phyloP scores from a whole-genome alignment of 2,797 vertebrate species.

The Alca torda region DNA sequence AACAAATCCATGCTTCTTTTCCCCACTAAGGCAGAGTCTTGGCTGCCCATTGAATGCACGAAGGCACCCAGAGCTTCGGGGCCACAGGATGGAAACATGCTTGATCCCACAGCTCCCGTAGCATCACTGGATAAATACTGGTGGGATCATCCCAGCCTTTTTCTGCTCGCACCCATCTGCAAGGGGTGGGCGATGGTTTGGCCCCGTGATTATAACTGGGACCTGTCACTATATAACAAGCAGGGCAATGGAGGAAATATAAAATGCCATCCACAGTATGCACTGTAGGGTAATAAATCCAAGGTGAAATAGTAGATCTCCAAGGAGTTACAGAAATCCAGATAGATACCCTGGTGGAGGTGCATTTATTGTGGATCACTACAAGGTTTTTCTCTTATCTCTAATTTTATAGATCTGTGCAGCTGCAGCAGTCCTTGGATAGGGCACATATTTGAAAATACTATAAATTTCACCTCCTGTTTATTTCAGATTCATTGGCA shows the following conservation, averaged over 20 bases:
- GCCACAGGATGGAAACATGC: not conserved
- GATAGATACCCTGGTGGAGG: not conserved
- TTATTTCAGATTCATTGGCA: slow-evolving; percentile 65
- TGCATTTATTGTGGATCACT: not conserved
- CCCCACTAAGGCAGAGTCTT: not conserved
- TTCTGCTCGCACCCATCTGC: not conserved
- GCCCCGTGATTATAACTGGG: not conserved
- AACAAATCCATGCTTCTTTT: not conserved
- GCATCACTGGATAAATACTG: not conserved
- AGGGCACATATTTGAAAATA: slow-evolving; percentile 60
- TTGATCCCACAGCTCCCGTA: not conserved
- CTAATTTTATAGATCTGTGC: slow-evolving; percentile 54
- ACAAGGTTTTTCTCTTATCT: slow-evolving; percentile 47
- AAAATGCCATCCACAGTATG: not conserved
- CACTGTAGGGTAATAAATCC: slow-evolving; percentile 13
- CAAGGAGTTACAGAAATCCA: slow-evolving; percentile 28
- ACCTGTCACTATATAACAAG: not conserved
- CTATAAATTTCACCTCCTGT: slow-evolving; percentile 68
- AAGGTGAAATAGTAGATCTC: slow-evolving; percentile 30
- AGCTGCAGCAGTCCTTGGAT: slow-evolving; percentile 49
- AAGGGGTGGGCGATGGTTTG: not conserved
- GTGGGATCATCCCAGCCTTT: not conserved
- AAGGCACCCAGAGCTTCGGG: not conserved
- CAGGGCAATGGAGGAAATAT: not conserved
- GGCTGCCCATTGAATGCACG: not conserved